Base-by-base conservation (phyloP, 2,888 invertebrate species). In the Cenopis cana region DNA sequence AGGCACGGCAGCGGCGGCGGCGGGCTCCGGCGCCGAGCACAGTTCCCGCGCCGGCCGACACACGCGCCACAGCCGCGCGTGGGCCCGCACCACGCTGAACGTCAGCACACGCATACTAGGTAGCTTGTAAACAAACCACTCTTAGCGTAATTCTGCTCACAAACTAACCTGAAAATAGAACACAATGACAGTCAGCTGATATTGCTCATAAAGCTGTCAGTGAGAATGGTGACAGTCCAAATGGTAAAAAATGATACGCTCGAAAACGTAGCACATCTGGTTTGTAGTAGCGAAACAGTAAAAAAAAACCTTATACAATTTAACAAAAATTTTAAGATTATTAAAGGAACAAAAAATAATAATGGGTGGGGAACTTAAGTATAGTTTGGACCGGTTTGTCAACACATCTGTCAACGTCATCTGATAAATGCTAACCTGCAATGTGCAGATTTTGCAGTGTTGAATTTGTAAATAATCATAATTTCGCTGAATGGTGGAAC, bases 71-170 rank as follows among this genome's bases (percentile, higher is more conserved):
- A 50, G 57, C 50, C 62, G 46, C 29, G 50, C n/a, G 46, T 50
- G 56, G 33, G 81, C 84, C 29, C 79, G 85, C 1, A 90, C 73
- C 61, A 88, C 78, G 78, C 85, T 87, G 75, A 89, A 87, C 1
- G 86, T 84, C 71, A 87, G 71, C 9, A 86, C 73, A 62, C 87
- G 85, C 91, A 91, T 90, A 73, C 69, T 18, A n/a, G 11, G 10
- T 18, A n/a, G 11, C 11, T 49, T 50, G 52, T 69, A 56, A 24
- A 62, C 57, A 66, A 65, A 52, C 38, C 49, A 38, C 29, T 50
- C 29, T 56, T 61, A 33, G 46, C 68, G 61, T 61, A 69, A 69
- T 29, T 52, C 14, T 12, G 17, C 29, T 57, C 46, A 50, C 56
- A 54, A 68, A 24, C 4, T 62, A 60, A 50, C 66, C 59, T 56